phyloP scores from a whole-genome alignment of 2,888 invertebrate species.

The Nezara viridula region DNA sequence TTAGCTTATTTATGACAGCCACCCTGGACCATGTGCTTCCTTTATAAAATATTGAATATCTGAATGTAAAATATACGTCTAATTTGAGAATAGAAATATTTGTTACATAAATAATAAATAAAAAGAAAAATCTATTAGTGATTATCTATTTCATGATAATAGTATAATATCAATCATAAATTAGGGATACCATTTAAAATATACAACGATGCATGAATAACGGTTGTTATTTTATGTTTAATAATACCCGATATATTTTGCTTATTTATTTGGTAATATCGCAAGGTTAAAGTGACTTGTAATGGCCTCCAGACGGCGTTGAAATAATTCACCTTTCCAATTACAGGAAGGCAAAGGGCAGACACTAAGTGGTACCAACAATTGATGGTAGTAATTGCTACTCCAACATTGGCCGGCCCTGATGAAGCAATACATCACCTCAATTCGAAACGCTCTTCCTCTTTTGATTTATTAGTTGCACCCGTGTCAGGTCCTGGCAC shows the following conservation, averaged over 20 bases:
- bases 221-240: not conserved
- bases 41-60: no score
- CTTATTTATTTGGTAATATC: not conserved
- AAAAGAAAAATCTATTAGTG: no score
- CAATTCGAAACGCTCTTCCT: not conserved
- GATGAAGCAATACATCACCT: slow-evolving; percentile 29
- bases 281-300: not conserved
- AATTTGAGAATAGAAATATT: no score
- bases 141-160: no score
- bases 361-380: slow-evolving; percentile 27
- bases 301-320: not conserved
- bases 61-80: no score
- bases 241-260: not conserved
- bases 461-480: slow-evolving; percentile 41
- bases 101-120: no score
- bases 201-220: not conserved
- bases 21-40: no score
- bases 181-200: no score
- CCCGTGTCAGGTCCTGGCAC: not conserved
- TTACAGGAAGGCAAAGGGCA: slow-evolving; percentile 27
- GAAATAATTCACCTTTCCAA: slow-evolving; percentile 38
- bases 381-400: slow-evolving; percentile 28
- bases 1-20: no score
- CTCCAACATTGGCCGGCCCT: not conserved
- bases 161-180: no score